A percentile compares a stretch with the other conserved stretches of the same genome.
These are phyloP conservation scores for Pardalotus punctatus DNA, from an alignment of 2,113 vertebrate genomes.

Conservation along the genomic window DNA sequence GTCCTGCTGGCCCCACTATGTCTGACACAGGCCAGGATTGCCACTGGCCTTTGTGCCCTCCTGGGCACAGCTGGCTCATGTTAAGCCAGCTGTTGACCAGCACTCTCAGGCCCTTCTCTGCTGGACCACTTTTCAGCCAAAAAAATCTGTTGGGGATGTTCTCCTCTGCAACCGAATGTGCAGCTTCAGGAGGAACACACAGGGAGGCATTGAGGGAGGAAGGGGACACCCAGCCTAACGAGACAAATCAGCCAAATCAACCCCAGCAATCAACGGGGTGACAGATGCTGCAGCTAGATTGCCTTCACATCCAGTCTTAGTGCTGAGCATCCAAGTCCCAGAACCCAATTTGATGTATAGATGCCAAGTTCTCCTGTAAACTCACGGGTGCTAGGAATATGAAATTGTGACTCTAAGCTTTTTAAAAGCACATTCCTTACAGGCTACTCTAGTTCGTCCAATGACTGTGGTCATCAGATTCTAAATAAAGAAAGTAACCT, in stretches of 20 bases:
- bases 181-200: background rate
- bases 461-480: background rate
- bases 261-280: background rate
- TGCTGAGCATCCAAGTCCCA: accelerated
- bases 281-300: background rate
- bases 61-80: background rate
- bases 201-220: background rate
- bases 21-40: background rate
- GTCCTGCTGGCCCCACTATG: background rate
- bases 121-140: background rate
- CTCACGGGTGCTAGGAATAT: background rate
- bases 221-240: background rate
- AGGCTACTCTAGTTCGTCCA: background rate
- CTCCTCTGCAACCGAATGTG: background rate
- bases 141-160: background rate
- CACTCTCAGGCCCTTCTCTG: background rate
- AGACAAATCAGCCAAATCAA: background rate
- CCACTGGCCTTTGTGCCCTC: background rate
- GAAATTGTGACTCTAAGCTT: background rate
- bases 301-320: background rate
- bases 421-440: background rate
- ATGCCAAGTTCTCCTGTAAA: background rate
- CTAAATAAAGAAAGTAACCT: background rate
- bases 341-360: background rate
- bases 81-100: accelerated